Conservation (phyloP, 2,113 vertebrate genomes). For the Zosterops borbonicus region DNA sequence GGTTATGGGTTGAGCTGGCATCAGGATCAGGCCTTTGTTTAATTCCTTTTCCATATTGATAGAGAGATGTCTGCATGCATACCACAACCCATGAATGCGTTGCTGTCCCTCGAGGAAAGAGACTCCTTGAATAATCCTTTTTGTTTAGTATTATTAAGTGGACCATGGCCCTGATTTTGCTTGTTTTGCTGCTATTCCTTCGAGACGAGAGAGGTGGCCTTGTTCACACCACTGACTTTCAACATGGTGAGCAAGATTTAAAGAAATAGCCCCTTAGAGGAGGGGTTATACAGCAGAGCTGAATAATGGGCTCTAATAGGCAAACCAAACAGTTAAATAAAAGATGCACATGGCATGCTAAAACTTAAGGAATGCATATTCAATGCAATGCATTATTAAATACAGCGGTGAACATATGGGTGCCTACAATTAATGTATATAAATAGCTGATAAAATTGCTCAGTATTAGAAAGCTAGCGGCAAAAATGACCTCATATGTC, state of each 20-base stretch:
- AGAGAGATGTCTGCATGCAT: conserved; percentile 65
- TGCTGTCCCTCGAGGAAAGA: conserved; percentile 66
- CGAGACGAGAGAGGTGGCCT: conserved; percentile 64
- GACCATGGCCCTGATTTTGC: conserved; percentile 66
- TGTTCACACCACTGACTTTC: conserved; percentile 67
- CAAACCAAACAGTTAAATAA: conserved; percentile 80
- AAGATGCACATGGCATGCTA: conserved; percentile 73
- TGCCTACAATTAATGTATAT: conserved; percentile 85
- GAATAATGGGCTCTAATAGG: conserved; percentile 77
- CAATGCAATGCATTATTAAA: conserved; percentile 81
- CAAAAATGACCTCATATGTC: conserved; percentile 87
- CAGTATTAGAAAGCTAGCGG: conserved; percentile 83
- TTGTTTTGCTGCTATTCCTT: conserved; percentile 68
- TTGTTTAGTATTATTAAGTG: conserved; percentile 75
- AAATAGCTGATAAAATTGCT: conserved; percentile 85
- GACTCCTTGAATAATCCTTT: conserved; percentile 73
- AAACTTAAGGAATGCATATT: conserved; percentile 82
- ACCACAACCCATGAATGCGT: neutral
- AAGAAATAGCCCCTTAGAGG: conserved; percentile 67
- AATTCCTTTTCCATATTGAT: conserved; percentile 37
- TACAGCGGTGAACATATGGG: conserved; percentile 81
- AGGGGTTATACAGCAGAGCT: conserved; percentile 57
- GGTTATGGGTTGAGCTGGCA: neutral
- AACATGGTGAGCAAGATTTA: conserved; percentile 65
- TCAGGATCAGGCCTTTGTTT: neutral